These are phyloP conservation scores for Xenotilapia leptura DNA, from an alignment of 2,113 vertebrate genomes.

Conservation along the genomic window DNA sequence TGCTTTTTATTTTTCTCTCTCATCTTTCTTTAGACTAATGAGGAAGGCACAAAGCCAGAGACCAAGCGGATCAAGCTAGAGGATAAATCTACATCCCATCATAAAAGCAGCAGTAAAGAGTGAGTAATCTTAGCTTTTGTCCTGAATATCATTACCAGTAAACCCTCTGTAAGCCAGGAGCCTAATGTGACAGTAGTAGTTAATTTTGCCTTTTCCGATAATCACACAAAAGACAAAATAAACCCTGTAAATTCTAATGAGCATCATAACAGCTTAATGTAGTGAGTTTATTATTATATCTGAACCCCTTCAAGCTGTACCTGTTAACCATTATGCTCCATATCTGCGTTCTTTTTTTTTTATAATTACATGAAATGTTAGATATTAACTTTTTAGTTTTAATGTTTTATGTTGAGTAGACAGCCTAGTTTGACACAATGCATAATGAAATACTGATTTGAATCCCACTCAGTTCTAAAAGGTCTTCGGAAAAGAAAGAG, in stretches of 20 bases:
- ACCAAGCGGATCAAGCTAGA: conserved; percentile 89
- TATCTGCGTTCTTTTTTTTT: not conserved
- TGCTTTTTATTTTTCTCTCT: not conserved
- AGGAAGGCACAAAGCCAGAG: conserved; percentile 82
- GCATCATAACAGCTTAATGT: not conserved
- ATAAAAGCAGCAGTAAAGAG: conserved; percentile 91
- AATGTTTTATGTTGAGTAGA: not conserved
- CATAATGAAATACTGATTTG: not conserved
- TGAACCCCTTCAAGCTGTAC: not conserved
- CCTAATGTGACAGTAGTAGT: not conserved
- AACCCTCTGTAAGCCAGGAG: not conserved
- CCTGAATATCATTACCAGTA: not conserved
- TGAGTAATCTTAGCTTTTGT: conserved; percentile 64
- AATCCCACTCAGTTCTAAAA: conserved; percentile 78
- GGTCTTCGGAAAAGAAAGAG: conserved; percentile 85
- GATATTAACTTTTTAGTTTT: not conserved
- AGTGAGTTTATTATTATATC: not conserved
- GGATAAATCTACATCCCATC: conserved; percentile 82
- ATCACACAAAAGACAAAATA: not conserved
- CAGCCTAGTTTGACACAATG: not conserved
- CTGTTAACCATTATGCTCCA: not conserved
- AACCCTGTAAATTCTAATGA: not conserved
- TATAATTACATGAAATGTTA: not conserved
- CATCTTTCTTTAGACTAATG: conserved; percentile 76
- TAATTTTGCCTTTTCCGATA: not conserved